A percentile compares a stretch with the other conserved stretches of the same genome.
phyloP scores from a whole-genome alignment of 2,113 vertebrate species.

The Eublepharis macularius region DNA sequence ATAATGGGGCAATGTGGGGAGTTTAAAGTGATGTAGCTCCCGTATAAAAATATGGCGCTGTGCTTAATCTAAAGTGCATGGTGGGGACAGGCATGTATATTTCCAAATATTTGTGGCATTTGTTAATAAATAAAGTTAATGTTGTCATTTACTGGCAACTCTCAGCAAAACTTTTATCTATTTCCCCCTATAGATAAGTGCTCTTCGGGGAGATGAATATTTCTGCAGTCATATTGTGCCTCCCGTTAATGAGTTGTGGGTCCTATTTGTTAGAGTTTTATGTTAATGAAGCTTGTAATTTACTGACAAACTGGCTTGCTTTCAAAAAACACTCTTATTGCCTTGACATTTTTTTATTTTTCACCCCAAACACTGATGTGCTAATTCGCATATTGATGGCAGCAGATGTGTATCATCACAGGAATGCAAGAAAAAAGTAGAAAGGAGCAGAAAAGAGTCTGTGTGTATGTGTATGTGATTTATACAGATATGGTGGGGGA shows the following conservation, averaged over 20 bases:
- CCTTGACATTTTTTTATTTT: constrained; percentile 62
- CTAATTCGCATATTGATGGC: constrained; percentile 70
- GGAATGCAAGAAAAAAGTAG: constrained; percentile 37
- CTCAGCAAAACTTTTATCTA: constrained; percentile 71
- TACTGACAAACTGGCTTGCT: constrained; percentile 73
- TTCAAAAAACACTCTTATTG: constrained; percentile 73
- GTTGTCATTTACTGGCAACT: constrained; percentile 67
- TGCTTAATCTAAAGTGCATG: constrained; percentile 46
- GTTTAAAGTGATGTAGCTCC: constrained; percentile 39
- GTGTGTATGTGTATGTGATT: too few relatives aligned
- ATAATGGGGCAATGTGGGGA: constrained; percentile 19
- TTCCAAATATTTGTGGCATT: constrained; percentile 62
- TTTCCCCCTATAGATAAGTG: constrained; percentile 62
- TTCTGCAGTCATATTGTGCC: constrained; percentile 72
- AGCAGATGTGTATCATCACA: constrained; percentile 65
- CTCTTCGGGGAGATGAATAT: constrained; percentile 74
- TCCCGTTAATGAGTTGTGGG: constrained; percentile 75
- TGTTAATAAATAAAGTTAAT: constrained; percentile 74
- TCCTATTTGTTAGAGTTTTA: constrained; percentile 75
- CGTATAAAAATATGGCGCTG: constrained; percentile 26
- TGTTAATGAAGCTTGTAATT: constrained; percentile 78
- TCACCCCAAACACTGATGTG: constrained; percentile 62
- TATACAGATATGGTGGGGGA: too few relatives aligned
- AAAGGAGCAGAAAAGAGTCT: background rate
- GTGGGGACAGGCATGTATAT: constrained; percentile 40